Base-by-base conservation (phyloP, 2,113 vertebrate genomes). In the Eleginops maclovinus region DNA sequence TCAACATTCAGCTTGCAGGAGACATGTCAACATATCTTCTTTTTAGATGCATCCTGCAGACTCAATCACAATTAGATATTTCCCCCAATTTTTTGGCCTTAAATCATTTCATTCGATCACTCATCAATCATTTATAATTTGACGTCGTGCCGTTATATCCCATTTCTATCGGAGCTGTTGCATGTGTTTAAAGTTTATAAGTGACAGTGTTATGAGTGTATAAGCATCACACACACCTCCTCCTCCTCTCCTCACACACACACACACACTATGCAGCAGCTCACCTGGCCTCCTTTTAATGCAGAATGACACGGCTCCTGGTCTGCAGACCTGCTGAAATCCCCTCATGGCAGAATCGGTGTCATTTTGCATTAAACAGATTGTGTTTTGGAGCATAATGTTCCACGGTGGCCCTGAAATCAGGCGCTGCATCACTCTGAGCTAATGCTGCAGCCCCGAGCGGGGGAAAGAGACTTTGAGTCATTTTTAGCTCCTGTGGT, bases 331-430 rank as follows among this genome's bases (percentile, higher is more conserved):
- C 88, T 79, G 90, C 87, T 79, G 53, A 70, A 69, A 61, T 82
- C 91, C 88, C 86, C 84, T 86, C 88, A 82, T 83, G 84, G 82
- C 87, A 75, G 70, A 72, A 72, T 59, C 64, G 16, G 82, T 87
- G 91, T 90, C 89, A 83, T 84, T 86, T 70, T 82, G 68, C 50
- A 88, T 92, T 90, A 90, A 88, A 78, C 60, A 87, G 74, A 86
- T 88, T 91, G 89, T 88, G 87, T 90, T 89, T 75, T 91, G 85
- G 89, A 92, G 88, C 91, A 85, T 80, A 88, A 86, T 83, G 88
- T 91, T 91, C 88, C 60, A 62, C 79, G 47, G 80, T 73, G 82
- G 84, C 77, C 67, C 82, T 72, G 61, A 75, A 78, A 84, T 75
- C 63, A 82, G 59, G 66, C 83, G n/a, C 56, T 60, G 72, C 75